Conservation (phyloP, 2,888 invertebrate genomes). For the Drosophila formosana region DNA sequence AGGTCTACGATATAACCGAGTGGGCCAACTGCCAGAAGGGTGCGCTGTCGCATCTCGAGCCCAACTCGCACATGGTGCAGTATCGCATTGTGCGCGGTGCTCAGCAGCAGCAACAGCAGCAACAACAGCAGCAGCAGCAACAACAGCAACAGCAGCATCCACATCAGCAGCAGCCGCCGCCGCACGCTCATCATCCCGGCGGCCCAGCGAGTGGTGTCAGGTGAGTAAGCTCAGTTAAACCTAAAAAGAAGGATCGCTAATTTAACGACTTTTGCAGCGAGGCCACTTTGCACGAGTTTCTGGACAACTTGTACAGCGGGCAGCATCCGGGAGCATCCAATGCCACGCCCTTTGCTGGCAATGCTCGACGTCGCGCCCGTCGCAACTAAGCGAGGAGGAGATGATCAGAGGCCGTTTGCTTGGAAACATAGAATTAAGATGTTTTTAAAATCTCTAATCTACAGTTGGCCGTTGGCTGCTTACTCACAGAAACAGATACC, state of each 20-base stretch:
- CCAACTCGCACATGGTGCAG: conserved; percentile 96
- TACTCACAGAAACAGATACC: conserved; percentile 47
- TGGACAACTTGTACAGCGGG: conserved; percentile 85
- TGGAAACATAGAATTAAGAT: conserved; percentile 46
- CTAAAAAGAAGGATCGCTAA: background rate
- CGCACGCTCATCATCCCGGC: conserved; percentile 72
- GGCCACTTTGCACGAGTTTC: conserved; percentile 84
- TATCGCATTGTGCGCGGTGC: conserved; percentile 85
- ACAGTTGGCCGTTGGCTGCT: conserved; percentile 55
- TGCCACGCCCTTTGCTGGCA: conserved; percentile 73
- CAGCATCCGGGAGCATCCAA: conserved; percentile 83
- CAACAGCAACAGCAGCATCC: conserved; percentile 75
- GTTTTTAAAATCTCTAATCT: conserved; percentile 75
- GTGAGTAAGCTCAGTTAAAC: conserved; percentile 38
- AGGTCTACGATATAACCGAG: conserved; percentile 97
- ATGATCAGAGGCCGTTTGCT: conserved; percentile 4
- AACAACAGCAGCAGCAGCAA: conserved; percentile 77
- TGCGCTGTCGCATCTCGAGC: conserved; percentile 90
- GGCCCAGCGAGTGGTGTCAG: conserved; percentile 61
- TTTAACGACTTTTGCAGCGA: conserved; percentile 67
- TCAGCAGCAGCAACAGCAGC: conserved; percentile 83
- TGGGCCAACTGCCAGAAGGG: conserved; percentile 96
- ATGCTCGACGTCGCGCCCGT: conserved; percentile 82
- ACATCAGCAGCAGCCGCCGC: conserved; percentile 71
- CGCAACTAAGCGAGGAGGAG: conserved; percentile 77